Evolutionary conservation across 2,888 invertebrate species (phyloP), one percentile per base, ranked within the genome.

Genomic region (Pomacea canaliculata): DNA sequence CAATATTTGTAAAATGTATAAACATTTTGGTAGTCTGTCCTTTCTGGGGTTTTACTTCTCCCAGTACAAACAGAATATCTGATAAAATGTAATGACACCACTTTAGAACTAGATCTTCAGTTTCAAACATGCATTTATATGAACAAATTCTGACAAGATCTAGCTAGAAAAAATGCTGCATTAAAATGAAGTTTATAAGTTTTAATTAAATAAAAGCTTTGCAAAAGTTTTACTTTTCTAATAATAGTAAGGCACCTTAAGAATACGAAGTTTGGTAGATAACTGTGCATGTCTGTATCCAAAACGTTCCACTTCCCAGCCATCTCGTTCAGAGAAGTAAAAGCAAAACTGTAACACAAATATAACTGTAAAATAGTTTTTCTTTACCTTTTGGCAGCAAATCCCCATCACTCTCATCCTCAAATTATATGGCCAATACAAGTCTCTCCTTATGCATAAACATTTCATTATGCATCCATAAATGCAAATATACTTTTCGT

Each of bases 301-400:
- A 92, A 97, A 97, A 83, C 97, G 93, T 91, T 98, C 97, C 76
- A 98, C 93, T 92, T 98, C 97, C 97, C 97, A 97, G 76, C 96
- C 97, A 93, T 98, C 97, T 88, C 96, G 95, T 82, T 95, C 94
- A 82, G 95, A 95, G 88, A 96, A 96, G 71, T 94, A 94, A 89
- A 97, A 96, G 91, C 97, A 96, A 92, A 97, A 96, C 92, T 92
- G 85, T 65, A 87, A 83, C 67, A 68, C 37, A 37, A 37, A 37
- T 37, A 76, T 71, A 76, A 37, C n/a, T 18, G 19, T 62, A 37
- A 37, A 37, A 37, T 37, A 37, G 5, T 3, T 37, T 37, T 37
- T 23, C 23, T 23, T 37, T 37, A 37, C 37, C 37, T 37, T 37
- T 37, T 37, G 37, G 37, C 37, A 37, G 37, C 37, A 37, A 37